Percentiles rank a stretch among this genome's conserved stretches.
Evolutionary conservation across 2,797 vertebrate genomes (phyloP).

Genomic region (Cynopterus sphinx): DNA sequence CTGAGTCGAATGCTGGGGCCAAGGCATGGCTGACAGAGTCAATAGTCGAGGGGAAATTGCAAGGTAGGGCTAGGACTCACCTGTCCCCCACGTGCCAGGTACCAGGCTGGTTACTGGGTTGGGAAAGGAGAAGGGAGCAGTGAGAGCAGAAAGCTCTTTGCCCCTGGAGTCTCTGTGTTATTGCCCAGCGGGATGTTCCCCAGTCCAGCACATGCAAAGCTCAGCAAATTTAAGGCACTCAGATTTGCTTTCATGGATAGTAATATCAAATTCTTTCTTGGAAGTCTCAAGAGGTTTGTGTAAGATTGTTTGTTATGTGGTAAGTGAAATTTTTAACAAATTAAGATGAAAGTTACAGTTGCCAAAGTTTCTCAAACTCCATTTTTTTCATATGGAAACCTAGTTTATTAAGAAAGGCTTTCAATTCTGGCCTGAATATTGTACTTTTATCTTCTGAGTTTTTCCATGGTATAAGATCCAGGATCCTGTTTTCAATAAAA

Average conservation of each 20-base stretch:
- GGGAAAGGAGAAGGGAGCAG: neutral
- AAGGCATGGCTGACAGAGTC: neutral
- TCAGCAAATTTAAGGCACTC: neutral
- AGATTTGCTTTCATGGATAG: neutral
- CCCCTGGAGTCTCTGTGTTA: neutral
- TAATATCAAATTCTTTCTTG: neutral
- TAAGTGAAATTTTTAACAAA: neutral
- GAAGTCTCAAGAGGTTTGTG: neutral
- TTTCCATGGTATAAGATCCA: slow-evolving; percentile 63
- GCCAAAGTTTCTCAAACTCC: slow-evolving; percentile 80
- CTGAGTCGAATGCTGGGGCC: neutral
- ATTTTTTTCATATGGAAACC: slow-evolving; percentile 73
- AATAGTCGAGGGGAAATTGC: neutral
- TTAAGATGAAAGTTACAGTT: slow-evolving; percentile 54
- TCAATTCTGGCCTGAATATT: slow-evolving; percentile 75
- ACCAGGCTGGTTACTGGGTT: neutral
- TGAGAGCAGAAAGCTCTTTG: neutral
- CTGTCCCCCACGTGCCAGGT: neutral
- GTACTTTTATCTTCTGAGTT: slow-evolving; percentile 59
- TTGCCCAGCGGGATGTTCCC: neutral
- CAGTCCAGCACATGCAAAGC: neutral
- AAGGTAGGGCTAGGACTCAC: neutral
- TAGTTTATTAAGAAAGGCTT: slow-evolving; percentile 73
- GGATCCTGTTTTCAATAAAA: slow-evolving; percentile 58
- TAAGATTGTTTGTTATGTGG: neutral